Evolutionary conservation across 2,888 invertebrate species (phyloP), one percentile per base, ranked within the genome.

Genomic region (Yponomeuta plumbellus): DNA sequence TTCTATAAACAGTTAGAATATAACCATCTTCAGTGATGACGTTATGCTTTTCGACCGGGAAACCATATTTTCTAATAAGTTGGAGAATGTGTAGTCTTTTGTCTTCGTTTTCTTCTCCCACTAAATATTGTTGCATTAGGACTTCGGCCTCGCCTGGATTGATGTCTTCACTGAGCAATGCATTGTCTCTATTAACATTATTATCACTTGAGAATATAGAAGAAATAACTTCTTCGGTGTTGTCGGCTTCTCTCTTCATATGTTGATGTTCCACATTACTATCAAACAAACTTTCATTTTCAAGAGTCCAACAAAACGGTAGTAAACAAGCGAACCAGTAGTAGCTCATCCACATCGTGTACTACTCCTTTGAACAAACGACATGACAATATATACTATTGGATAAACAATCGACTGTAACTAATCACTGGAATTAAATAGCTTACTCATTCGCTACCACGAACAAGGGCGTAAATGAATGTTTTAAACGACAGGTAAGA

Each of bases 11-110:
- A 17, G 92, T 93, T 65, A 97, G 82, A 59, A 96, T 85, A 80
- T 95, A 97, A 0, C 95, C 96, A 81, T 97, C 96, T 65, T 92
- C 85, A 0, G 96, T 96, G 70, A 84, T 80, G 3, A 94, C 91
- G 20, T 84, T 78, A 74, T 95, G 75, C 63, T 71, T 70, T 57
- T 78, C 74, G n/a, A 72, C 69, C 13, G 64, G 57, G 39, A 71
- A 70, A n/a, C 72, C 74, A 64, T 76, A 71, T 71, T 74, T 77
- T 10, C 13, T 66, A 39, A 76, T 70, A 11, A 78, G 61, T 65
- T 76, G 69, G 6, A 67, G 71, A 11, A 86, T 75, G 22, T 69
- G 71, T 0, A 86, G 68, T 1, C 66, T 61, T 0, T 76, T 77
- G 34, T 88, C 88, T 70, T 84, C 84, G 66, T 82, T 84, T 1